Conservation (phyloP, 1,140 invertebrate genomes). For the Drosophila pectinifera region DNA sequence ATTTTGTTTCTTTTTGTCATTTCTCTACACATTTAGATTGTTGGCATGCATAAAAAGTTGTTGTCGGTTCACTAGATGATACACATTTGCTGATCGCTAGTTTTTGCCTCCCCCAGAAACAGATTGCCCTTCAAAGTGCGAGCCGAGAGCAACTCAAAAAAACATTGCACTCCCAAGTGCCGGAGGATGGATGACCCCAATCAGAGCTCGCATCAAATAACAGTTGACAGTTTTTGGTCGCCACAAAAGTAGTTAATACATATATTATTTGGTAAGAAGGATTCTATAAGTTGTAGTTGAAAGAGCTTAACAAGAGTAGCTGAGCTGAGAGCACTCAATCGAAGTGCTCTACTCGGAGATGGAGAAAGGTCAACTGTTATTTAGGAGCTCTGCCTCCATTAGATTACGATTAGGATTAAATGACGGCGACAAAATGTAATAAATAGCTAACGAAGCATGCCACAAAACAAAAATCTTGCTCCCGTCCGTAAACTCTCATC, state of each 20-base stretch:
- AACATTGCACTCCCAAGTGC: background rate
- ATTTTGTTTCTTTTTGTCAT: constrained; percentile 43
- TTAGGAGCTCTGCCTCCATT: background rate
- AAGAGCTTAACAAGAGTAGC: no score
- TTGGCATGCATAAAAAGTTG: constrained; percentile 78
- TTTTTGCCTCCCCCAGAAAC: constrained; percentile 14
- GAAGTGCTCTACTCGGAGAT: no score
- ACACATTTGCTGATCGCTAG: constrained; percentile 33
- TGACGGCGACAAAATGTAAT: background rate
- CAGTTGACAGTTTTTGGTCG: no score
- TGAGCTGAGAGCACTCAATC: no score
- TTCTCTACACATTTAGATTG: constrained; percentile 81
- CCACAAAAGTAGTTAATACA: no score
- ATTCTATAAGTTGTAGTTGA: background rate
- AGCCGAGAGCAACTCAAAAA: no score
- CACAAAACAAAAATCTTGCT: constrained; percentile 6
- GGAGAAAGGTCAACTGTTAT: no score
- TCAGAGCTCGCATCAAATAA: background rate
- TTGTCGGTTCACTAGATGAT: constrained; percentile 44
- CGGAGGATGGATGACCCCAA: no score
- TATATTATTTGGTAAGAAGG: no score
- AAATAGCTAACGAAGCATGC: constrained; percentile 30
- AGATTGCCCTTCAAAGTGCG: background rate
- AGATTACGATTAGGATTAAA: background rate
- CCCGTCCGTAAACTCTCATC: background rate